phyloP scores from a whole-genome alignment of 2,113 vertebrate species.

The Corythaixoides concolor region DNA sequence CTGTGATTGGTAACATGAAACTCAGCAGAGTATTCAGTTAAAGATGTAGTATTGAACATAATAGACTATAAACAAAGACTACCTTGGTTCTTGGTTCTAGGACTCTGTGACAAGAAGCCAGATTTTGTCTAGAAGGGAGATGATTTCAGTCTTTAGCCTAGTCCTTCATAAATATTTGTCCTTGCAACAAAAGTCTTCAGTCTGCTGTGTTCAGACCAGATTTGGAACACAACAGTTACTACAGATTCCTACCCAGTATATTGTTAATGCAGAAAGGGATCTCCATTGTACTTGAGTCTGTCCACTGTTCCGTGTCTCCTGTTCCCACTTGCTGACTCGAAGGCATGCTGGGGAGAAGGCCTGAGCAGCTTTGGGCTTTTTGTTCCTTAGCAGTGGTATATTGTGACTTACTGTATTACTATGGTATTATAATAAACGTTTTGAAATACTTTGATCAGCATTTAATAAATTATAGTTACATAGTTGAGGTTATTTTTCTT shows the following conservation, averaged over 20 bases:
- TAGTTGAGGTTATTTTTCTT: neutral
- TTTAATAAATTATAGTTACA: neutral
- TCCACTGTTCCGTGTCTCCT: neutral
- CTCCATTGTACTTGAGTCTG: neutral
- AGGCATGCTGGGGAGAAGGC: neutral
- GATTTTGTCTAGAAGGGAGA: neutral
- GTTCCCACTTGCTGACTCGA: neutral
- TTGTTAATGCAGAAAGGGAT: neutral
- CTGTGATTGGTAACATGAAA: neutral
- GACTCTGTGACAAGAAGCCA: neutral
- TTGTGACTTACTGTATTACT: neutral
- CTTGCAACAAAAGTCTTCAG: neutral
- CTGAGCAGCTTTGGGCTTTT: neutral
- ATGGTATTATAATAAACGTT: neutral
- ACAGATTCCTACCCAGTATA: neutral
- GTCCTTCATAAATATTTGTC: neutral
- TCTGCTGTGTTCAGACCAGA: neutral
- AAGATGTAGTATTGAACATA: neutral
- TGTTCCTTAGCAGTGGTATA: neutral
- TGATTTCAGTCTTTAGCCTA: neutral
- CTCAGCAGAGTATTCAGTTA: neutral
- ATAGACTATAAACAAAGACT: neutral
- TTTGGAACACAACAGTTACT: neutral
- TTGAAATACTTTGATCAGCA: neutral
- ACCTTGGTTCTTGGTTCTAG: neutral